Base-by-base conservation (phyloP, 1,140 invertebrate species). In the Tribolium madens region DNA sequence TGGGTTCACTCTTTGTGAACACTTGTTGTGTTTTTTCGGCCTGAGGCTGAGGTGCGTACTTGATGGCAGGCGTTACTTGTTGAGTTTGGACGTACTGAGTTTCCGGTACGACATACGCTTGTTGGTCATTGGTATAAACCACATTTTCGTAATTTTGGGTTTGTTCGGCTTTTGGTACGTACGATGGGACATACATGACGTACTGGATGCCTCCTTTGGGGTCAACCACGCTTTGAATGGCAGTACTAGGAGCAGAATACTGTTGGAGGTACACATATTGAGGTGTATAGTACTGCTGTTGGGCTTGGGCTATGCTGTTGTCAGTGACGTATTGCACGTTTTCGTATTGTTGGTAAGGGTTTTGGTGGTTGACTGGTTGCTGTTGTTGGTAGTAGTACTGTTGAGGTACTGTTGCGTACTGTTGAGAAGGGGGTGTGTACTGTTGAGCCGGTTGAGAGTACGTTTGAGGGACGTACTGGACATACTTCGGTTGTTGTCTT, bases 201-300 rank as follows among this genome's bases (percentile, higher is more conserved):
- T 82, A 83, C 15, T 80, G 78, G 6, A 82, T 13, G 7, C 69
- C 74, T 31, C 80, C 79, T 79, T 84, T 84, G 42, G 83, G 78
- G 73, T 82, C 82, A 26, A 82, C 76, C 1, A 84, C 78, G 31
- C 73, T 78, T 69, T 84, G 80, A 7, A 84, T 77, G 10, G 78
- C 70, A 71, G 71, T 82, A 60, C 75, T 80, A 2, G 83, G 76
- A 6, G 78, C 53, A 42, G 77, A 64, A 36, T 80, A 78, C 47
- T 80, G 83, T 74, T 82, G 82, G 2, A 83, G 48, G 78, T 82
- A 83, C 76, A 82, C 76, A 9, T 81, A 80, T 52, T 81, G 82
- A 0, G 78, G 82, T 10, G 50, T 77, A 21, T 78, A 80, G 15
- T 80, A 75, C 21, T 81, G 79, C 18, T 82, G 76, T 21, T 64